A percentile compares a stretch with the other conserved stretches of the same genome.
Evolutionary conservation across 2,888 invertebrate genomes (phyloP).

Genomic region (Caradrina kadenii): DNA sequence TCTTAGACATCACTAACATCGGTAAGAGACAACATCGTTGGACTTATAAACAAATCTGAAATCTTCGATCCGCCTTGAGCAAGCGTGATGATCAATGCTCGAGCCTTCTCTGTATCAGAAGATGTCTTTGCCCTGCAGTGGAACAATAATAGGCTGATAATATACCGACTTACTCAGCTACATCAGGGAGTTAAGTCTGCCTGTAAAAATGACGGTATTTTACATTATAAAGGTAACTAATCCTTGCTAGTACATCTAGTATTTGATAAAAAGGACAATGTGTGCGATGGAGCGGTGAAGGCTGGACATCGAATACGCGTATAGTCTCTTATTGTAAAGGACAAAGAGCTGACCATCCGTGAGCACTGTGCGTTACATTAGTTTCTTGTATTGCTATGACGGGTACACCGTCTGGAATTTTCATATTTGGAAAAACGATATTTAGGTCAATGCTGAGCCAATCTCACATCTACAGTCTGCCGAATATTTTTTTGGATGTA

Average conservation of each 20-base stretch:
- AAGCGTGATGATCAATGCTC: neutral
- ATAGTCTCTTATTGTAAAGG: constrained; percentile 17
- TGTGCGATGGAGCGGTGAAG: constrained; percentile 45
- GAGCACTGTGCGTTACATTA: neutral
- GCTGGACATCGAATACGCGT: constrained; percentile 37
- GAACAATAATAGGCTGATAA: too few relatives aligned
- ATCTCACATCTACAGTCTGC: neutral
- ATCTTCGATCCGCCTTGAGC: neutral
- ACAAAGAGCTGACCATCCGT: constrained; percentile 3
- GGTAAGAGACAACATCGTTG: too few relatives aligned
- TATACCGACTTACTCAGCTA: neutral
- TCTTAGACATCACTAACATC: too few relatives aligned
- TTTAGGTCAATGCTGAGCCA: too few relatives aligned
- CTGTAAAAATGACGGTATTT: neutral
- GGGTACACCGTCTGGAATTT: neutral
- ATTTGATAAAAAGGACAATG: constrained; percentile 34
- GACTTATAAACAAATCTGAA: too few relatives aligned
- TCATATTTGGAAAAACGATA: too few relatives aligned
- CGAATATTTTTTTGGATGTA: neutral
- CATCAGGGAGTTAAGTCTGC: neutral
- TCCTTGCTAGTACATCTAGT: constrained; percentile 8
- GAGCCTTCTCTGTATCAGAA: neutral
- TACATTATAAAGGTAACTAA: constrained; percentile 3
- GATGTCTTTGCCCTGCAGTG: neutral
- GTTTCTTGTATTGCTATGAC: constrained; percentile 1